Base-by-base conservation (phyloP, 2,888 invertebrate genomes). In the Oxyscelio sp. region DNA sequence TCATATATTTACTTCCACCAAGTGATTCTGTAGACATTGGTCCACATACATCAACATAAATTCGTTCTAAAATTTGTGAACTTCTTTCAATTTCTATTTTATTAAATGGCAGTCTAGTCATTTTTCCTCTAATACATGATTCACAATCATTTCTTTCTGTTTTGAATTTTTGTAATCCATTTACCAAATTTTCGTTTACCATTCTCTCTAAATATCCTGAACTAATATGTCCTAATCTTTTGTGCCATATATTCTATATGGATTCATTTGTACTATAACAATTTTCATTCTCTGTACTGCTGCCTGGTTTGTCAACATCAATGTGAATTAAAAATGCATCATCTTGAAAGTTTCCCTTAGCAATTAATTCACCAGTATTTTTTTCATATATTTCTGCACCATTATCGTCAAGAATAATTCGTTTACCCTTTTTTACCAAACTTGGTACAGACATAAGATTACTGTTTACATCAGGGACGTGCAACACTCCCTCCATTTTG, bases 21-120 rank as follows among this genome's bases (percentile, higher is more conserved):
- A 52, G 24, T 24, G 52, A 52, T 52, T 52, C 52, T 22, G 11
- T 22, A 22, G 52, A 19, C 52, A 52, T 52, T 19, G 52, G 52
- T 52, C 52, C 52, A 52, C 52, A 52, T n/a, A 52, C 11, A 52
- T 52, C 52, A 52, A 52, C 24, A 19, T 22, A 19, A 19, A 52
- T 52, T 4, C 52, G 52, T 52, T 52, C 52, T 19, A 52, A 52
- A 52, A 52, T 52, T 13, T 24, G 9, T 2, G 11, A 17, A 21
- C 19, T 22, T 52, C 52, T 21, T 24, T 52, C 52, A 6, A 24
- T 21, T 13, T 21, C 24, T 9, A 52, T 19, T 6, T 21, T 21
- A 9, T 5, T 15, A 52, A 52, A 52, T 21, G 52, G 52, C 5
- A 22, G n/a, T 24, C 52, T 52, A 13, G 22, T n/a, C 24, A 52